Base-by-base conservation (phyloP, 2,113 vertebrate species). In the Benthochromis sp. region DNA sequence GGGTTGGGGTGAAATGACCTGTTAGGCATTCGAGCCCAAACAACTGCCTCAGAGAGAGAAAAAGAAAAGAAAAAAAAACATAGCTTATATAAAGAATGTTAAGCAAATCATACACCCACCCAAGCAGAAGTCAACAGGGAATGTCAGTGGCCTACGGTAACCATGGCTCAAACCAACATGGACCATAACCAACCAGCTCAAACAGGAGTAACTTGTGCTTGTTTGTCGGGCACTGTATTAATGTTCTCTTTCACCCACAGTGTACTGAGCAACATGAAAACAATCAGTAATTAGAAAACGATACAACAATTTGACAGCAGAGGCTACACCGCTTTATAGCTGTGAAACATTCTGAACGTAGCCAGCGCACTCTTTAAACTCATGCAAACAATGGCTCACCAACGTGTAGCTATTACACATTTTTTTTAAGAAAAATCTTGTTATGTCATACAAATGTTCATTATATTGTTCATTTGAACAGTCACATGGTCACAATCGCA, bases 21-120 rank as follows among this genome's bases (percentile, higher is more conserved):
- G 52, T 52, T n/a, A 69, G 59, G 27, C 24, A 5, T 40, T 50
- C 17, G 47, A 88, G 82, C 16, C 36, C 21, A 40, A 84, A 90
- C 55, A 59, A 38, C 55, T 78, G 40, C 47, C 31, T 88, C 3
- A 31, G 6, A 47, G 24, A 47, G 24, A 21, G 21, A 21, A 21
- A 21, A 21, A 21, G 21, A 66, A 4, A 17, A 57, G 5, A 90
- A 86, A 10, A 16, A 54, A 53, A 84, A 53, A 27, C 63, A 76
- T 9, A 38, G 27, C 85, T 90, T 89, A 91, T 59, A 69, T 92
- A 92, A 92, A 84, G 47, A 54, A 21, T 34, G 38, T 36, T 78
- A 71, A 94, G 85, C 27, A 88, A 91, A 91, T 92, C 90, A 91
- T 55, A 81, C 91, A 93, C 90, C 81, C 88, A 63, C 76, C 84